Evolutionary conservation across 2,888 invertebrate species (phyloP).

Genomic region (Xestobium rufovillosum): DNA sequence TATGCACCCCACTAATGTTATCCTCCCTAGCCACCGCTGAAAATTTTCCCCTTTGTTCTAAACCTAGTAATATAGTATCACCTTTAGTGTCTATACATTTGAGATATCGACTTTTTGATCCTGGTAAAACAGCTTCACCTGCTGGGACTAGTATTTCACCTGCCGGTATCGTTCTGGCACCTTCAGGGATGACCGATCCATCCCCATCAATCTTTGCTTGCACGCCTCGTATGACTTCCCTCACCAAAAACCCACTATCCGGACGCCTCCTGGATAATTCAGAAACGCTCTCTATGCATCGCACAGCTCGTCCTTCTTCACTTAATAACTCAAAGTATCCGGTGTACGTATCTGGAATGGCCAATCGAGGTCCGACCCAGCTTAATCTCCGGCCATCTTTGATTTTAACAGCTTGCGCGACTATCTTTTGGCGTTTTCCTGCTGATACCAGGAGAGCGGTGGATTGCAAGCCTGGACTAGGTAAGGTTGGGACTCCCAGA

Average conservation of each 20-base stretch:
- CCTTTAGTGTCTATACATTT: conserved; percentile 82
- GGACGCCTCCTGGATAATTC: conserved; percentile 72
- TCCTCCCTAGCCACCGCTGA: conserved; percentile 88
- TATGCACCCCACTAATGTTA: conserved; percentile 91
- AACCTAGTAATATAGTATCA: conserved; percentile 71
- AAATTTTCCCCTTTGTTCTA: conserved; percentile 86
- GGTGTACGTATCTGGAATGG: conserved; percentile 83
- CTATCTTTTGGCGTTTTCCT: conserved; percentile 76
- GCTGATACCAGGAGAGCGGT: conserved; percentile 80
- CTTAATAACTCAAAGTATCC: conserved; percentile 92
- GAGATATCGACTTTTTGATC: conserved; percentile 69
- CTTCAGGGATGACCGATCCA: conserved; percentile 58
- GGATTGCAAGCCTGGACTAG: conserved; percentile 79
- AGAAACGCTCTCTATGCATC: conserved; percentile 80
- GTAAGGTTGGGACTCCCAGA: conserved; percentile 80
- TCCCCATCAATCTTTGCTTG: conserved; percentile 55
- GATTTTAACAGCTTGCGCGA: conserved; percentile 83
- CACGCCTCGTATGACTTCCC: conserved; percentile 68
- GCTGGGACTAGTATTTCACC: conserved; percentile 78
- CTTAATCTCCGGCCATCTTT: conserved; percentile 80
- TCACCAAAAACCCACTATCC: conserved; percentile 68
- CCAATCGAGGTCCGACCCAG: conserved; percentile 72
- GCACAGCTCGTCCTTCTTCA: conserved; percentile 86
- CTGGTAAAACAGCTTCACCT: conserved; percentile 60
- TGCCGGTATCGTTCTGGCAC: conserved; percentile 66